Base-by-base conservation (phyloP, 92 coral and sea anemone species). In the Porites divaricata region DNA sequence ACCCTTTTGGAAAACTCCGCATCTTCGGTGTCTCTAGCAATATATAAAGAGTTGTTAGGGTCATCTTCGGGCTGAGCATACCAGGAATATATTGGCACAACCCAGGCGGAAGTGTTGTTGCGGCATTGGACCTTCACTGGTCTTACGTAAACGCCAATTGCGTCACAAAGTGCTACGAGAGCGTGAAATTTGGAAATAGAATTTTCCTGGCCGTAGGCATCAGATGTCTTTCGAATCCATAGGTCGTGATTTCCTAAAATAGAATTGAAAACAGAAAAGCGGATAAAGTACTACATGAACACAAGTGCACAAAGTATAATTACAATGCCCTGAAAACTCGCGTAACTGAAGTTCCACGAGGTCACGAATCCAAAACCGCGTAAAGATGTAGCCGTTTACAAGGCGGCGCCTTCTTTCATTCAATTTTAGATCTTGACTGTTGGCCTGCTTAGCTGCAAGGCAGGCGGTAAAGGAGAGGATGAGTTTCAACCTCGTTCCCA, bases 61-160 rank as follows among this genome's bases (percentile, higher is more conserved):
- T 93, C 87, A 16, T 93, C 92, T 72, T 91, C 94, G 6, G 96
- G 96, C 62, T 91, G 89, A 13, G 87, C 74, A 28, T 93, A 93
- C 96, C 96, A 93, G 0, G 94, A 91, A 76, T 91, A 91, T 62
- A 93, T 83, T 49, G 96, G 96, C 53, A 93, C 95, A 59, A 93
- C 69, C 92, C 95, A 88, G 21, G 77, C 93, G 16, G 74, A 24
- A 1, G 84, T 70, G 22, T 70, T 24, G 57, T 82, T 48, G 19
- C 51, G n/a, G 35, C 92, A 78, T 14, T 77, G 83, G 13, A 93
- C 91, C 67, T 77, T 91, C 20, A 86, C 52, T 17, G 96, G 96
- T 58, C 79, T 85, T 19, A 89, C 88, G 50, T 88, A 85, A 63
- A 93, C 95, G 49, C 92, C 92, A 67, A 93, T 57, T 23, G 81